Conservation (phyloP, 1,140 invertebrate species). For the Zaprionus camerounensis region DNA sequence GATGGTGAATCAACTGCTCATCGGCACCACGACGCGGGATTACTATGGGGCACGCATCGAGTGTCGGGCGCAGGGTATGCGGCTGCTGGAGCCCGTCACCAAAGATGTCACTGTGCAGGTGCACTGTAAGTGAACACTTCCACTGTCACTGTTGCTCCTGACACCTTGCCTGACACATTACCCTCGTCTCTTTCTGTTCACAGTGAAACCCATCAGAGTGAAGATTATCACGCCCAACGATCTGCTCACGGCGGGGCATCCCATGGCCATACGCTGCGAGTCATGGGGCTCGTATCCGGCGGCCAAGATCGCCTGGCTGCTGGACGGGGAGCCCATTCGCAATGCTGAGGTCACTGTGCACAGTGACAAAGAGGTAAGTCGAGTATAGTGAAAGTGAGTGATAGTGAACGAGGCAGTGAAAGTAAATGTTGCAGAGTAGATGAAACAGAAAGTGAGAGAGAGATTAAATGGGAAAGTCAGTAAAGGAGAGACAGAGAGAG, state of each 20-base stretch:
- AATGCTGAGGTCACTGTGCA: slow-evolving; percentile 83
- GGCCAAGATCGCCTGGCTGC: slow-evolving; percentile 89
- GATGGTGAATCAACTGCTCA: slow-evolving; percentile 88
- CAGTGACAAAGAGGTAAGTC: slow-evolving; percentile 80
- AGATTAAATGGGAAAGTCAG: too few relatives aligned
- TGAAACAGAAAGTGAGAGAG: too few relatives aligned
- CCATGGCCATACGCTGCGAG: slow-evolving; percentile 88
- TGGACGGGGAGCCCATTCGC: slow-evolving; percentile 88
- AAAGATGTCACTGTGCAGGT: slow-evolving; percentile 88
- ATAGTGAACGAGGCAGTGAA: too few relatives aligned
- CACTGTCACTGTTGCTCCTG: background rate
- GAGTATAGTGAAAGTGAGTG: background rate
- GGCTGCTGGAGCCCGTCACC: slow-evolving; percentile 85
- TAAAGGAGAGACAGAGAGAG: too few relatives aligned
- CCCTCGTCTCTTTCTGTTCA: background rate
- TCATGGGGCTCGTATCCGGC: slow-evolving; percentile 90
- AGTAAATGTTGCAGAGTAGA: too few relatives aligned
- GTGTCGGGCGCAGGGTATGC: slow-evolving; percentile 89
- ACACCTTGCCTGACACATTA: too few relatives aligned
- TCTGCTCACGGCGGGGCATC: slow-evolving; percentile 87
- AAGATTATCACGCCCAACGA: slow-evolving; percentile 88
- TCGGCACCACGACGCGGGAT: slow-evolving; percentile 86
- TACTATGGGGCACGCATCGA: slow-evolving; percentile 88
- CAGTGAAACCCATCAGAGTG: slow-evolving; percentile 90
- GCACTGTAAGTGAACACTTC: slow-evolving; percentile 86